Base-by-base conservation (phyloP, 2,888 invertebrate species). In the Scaptomyza reducta region DNA sequence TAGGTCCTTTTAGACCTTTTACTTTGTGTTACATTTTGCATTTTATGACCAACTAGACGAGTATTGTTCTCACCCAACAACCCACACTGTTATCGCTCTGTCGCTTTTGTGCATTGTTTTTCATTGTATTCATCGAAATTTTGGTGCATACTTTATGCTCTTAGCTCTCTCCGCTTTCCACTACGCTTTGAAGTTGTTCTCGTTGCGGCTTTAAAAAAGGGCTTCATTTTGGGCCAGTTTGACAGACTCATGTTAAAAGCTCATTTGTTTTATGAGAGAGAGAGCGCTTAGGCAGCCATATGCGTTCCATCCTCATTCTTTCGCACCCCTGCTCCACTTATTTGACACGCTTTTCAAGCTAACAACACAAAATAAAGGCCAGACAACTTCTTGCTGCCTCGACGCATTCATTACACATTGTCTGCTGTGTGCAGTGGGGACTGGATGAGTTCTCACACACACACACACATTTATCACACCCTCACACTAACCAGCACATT, bases 1-100 rank as follows among this genome's bases (percentile, higher is more conserved):
- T 40, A 40, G 42, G 38, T 72, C 42, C 45, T 40, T 62, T 65
- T 68, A 62, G 42, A 60, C 55, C 66, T 68, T 79, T 81, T 70
- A 87, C 87, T 87, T 88, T 82, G 89, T 88, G 71, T 78, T 81
- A 74, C 87, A 70, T 78, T 87, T 74, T 82, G 69, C 69, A 74
- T 82, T 82, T 88, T 82, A 82, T 77, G 62, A 60, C 71, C 61
- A 40, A 31, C 27, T 51, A 60, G 80, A 79, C 80, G 10, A 6
- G 7, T 54, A 77, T 77, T 62, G 63, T 55, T 61, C 47, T 35
- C 63, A 33, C 56, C 51, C 53, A 49, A 31, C 51, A 27, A 9
- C 38, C 22, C 53, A 41, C 53, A 45, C 31, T 65, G 44, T 29
- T 35, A 38, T 27, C 50, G 59, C 42, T 38, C 49, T 55, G 40